Evolutionary conservation across 1,140 invertebrate species (phyloP).

Genomic region (Lordiphosa clarofinis): DNA sequence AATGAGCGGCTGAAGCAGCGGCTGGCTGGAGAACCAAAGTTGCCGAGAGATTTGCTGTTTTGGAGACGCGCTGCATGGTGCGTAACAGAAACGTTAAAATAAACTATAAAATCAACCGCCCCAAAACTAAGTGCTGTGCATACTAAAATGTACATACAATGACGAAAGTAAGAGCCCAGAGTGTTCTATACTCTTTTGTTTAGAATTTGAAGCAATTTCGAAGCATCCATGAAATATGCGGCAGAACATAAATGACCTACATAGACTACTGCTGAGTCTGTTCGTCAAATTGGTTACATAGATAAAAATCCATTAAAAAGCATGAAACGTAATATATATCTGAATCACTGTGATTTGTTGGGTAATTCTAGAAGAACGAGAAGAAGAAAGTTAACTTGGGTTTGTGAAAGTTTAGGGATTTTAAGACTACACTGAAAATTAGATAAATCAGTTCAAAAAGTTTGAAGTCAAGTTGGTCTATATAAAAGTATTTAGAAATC

Average conservation of each 20-base stretch:
- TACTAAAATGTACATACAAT: slow-evolving; percentile 19
- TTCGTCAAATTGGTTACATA: slow-evolving; percentile 21
- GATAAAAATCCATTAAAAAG: slow-evolving; percentile 34
- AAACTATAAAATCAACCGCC: slow-evolving; percentile 3
- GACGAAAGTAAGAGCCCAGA: slow-evolving; percentile 25
- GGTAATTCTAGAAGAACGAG: no score
- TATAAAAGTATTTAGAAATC: no score
- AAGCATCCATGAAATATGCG: slow-evolving; percentile 2
- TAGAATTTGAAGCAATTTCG: no score
- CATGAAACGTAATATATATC: no score
- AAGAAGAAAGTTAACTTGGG: no score
- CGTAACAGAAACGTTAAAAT: slow-evolving; percentile 11
- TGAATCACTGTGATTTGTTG: no score
- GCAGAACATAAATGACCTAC: slow-evolving; percentile 4
- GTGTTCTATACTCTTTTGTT: no score
- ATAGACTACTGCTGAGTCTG: slow-evolving; percentile 20
- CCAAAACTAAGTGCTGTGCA: slow-evolving; percentile 35
- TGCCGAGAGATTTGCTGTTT: slow-evolving; percentile 1
- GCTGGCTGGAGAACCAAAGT: not conserved
- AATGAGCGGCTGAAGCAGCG: not conserved
- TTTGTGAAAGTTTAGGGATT: no score
- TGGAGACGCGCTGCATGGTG: slow-evolving; percentile 1
- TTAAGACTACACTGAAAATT: no score
- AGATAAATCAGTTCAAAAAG: no score
- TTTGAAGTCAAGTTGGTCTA: no score